A percentile compares a stretch with the other conserved stretches of the same genome.
Evolutionary conservation across 2,113 vertebrate genomes (phyloP).

Genomic region (Nibea coibor): DNA sequence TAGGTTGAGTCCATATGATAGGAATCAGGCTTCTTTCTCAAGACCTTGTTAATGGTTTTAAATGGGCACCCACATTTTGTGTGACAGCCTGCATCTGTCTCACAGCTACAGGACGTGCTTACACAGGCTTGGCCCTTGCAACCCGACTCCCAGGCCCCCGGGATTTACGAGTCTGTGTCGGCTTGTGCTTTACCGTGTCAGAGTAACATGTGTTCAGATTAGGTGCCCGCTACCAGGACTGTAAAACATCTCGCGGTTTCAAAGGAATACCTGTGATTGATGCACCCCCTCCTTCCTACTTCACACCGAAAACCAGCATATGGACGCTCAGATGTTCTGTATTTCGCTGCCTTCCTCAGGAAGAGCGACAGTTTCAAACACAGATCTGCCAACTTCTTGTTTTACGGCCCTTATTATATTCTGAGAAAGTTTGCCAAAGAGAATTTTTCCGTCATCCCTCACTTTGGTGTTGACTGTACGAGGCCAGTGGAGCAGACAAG

Average conservation of each 20-base stretch:
- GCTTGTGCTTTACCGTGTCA: constrained; percentile 66
- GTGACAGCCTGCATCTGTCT: constrained; percentile 74
- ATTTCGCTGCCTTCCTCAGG: neutral
- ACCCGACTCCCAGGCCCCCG: constrained; percentile 58
- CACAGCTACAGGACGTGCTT: constrained; percentile 49
- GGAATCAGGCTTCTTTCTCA: constrained; percentile 42
- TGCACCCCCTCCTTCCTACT: constrained; percentile 9
- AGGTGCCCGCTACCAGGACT: constrained; percentile 66
- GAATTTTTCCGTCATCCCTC: constrained; percentile 60
- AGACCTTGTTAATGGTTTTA: constrained; percentile 77
- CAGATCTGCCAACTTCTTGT: constrained; percentile 44
- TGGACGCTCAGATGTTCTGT: constrained; percentile 13
- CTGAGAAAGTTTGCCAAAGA: constrained; percentile 60
- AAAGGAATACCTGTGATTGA: constrained; percentile 69
- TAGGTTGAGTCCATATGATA: constrained; percentile 30
- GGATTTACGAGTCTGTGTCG: constrained; percentile 75
- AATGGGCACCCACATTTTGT: constrained; percentile 70
- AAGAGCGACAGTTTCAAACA: constrained; percentile 26
- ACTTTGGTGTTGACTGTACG: constrained; percentile 67
- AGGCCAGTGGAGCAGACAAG: constrained; percentile 74
- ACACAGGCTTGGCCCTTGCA: constrained; percentile 61
- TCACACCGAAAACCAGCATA: constrained; percentile 2
- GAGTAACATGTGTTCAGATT: constrained; percentile 74
- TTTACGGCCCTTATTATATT: constrained; percentile 41
- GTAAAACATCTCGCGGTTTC: constrained; percentile 77